Base-by-base conservation (phyloP, 2,888 invertebrate genomes). In the Malachius bipustulatus region DNA sequence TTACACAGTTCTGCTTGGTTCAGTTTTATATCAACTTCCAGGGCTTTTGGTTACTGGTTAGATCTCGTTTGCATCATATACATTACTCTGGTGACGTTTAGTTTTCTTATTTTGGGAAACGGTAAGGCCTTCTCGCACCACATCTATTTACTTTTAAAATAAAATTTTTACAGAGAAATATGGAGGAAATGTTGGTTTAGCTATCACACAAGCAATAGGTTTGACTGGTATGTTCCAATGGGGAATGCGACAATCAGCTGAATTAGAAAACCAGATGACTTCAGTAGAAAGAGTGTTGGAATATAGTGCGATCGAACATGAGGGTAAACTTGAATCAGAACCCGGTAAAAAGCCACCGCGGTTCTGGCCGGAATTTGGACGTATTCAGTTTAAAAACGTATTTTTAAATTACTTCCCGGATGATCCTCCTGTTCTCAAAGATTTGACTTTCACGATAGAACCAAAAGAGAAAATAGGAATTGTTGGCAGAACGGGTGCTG, bases 41-140 rank as follows among this genome's bases (percentile, higher is more conserved):
- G 94, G 41, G 93, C 96, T 47, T 91, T 97, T 54, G 94, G 91
- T 1, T 84, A 91, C 53, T 87, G 87, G 74, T 64, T 97, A 50
- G 97, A 97, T 59, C 68, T 87, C 45, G 74, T 90, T 34, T 93
- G 93, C 56, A 76, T 87, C 1, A 44, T 83, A 3, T 96, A 91
- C 62, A 85, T 96, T 39, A 75, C 77, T 0, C 59, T 84, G 29
- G 90, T 94, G 1, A 87, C 91, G 0, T 67, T 88, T 49, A 84
- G 85, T 51, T 88, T 90, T 61, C 74, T 94, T 35, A 58, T 85
- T 0, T 65, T 81, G 33, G 70, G 73, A 16, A 67, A 65, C 55
- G 67, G 70, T 69, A 67, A 43, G 51, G 44, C n/a, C n/a, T n/a
- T n/a, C n/a, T n/a, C n/a, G n/a, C 24, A n/a, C 6, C 6, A 6